Percentiles rank a stretch among this genome's conserved stretches.
These are phyloP conservation scores for Sphinx pinastri DNA, from an alignment of 2,888 invertebrate genomes.

Conservation along the genomic window DNA sequence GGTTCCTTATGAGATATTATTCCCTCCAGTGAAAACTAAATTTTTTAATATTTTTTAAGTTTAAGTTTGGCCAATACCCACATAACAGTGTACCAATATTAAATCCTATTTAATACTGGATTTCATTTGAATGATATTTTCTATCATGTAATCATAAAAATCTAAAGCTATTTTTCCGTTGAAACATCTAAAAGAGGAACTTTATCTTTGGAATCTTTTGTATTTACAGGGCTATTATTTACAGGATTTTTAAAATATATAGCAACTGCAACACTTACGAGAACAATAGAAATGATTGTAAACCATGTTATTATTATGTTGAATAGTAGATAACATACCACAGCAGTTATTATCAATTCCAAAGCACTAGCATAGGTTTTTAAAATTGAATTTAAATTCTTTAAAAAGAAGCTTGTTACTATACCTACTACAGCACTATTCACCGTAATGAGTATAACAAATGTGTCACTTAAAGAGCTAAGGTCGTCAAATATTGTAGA, in stretches of 20 bases:
- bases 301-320: constrained; percentile 92
- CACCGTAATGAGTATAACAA: constrained; percentile 91
- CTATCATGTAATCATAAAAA: neutral
- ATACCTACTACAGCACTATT: constrained; percentile 97
- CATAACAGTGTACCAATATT: too few species aligned
- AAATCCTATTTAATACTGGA: too few species aligned
- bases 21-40: too few species aligned
- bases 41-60: too few species aligned
- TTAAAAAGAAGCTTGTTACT: constrained; percentile 96
- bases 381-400: constrained; percentile 96
- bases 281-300: constrained; percentile 91
- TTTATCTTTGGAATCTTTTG: constrained; percentile 51
- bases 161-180: constrained; percentile 31
- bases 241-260: constrained; percentile 97
- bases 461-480: constrained; percentile 84
- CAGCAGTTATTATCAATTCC: constrained; percentile 94
- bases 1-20: too few species aligned
- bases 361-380: constrained; percentile 98
- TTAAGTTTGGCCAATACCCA: too few species aligned
- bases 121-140: too few species aligned
- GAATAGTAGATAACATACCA: constrained; percentile 93
- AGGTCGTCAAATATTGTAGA: constrained; percentile 84
- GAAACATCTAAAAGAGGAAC: constrained; percentile 62
- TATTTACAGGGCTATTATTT: constrained; percentile 67
- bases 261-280: constrained; percentile 92